Conservation (phyloP, 2,113 vertebrate genomes). For the Pandion haliaetus region DNA sequence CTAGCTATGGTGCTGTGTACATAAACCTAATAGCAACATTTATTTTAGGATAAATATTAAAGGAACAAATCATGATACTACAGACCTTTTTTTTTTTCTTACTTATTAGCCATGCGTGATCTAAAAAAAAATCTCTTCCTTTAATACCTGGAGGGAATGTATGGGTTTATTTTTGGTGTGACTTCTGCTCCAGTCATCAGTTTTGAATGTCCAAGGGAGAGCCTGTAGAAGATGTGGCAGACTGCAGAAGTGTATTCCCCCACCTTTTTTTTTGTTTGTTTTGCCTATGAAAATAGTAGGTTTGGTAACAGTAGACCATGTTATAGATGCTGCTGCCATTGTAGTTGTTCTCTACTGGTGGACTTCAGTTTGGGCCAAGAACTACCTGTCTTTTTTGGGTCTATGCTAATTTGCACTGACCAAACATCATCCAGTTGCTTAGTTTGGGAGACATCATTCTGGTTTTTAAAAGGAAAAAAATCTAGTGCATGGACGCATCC, state of each 20-base stretch:
- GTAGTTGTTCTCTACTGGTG: background rate
- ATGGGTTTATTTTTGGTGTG: background rate
- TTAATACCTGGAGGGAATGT: background rate
- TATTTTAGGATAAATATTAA: background rate
- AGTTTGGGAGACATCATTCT: background rate
- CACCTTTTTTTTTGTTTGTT: background rate
- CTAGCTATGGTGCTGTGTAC: background rate
- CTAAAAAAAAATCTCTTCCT: background rate
- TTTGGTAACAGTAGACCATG: background rate
- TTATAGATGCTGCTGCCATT: background rate
- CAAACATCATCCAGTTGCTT: background rate
- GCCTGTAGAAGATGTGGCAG: background rate
- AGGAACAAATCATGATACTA: background rate
- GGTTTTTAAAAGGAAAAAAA: background rate
- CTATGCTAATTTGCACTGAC: background rate
- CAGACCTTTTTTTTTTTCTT: background rate
- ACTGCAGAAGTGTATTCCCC: background rate
- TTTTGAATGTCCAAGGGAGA: background rate
- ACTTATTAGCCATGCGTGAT: background rate
- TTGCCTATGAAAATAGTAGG: background rate
- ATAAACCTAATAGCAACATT: background rate
- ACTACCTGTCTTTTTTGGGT: background rate
- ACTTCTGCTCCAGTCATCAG: background rate
- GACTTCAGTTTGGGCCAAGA: background rate
- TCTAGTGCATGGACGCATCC: background rate